Conservation (phyloP, 1,140 invertebrate genomes). For the Bombus waltoni region DNA sequence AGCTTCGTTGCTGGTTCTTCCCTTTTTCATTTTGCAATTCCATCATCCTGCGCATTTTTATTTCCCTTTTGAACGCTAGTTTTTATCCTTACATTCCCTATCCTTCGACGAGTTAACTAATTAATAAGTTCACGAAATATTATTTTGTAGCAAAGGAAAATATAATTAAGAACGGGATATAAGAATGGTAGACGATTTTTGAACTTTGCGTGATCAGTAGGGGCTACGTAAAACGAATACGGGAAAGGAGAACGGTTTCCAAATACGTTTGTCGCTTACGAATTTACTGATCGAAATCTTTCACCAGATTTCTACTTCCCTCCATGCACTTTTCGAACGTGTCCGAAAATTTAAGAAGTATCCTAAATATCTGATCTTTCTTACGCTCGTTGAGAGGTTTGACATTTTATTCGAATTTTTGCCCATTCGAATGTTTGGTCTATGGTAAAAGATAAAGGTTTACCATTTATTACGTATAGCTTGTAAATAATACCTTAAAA, state of each 20-base stretch:
- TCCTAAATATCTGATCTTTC: background rate
- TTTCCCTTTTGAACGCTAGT: background rate
- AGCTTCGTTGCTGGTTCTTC: background rate
- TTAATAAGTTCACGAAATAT: too few relatives aligned
- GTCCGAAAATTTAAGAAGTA: slow-evolving; percentile 6
- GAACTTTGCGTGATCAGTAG: slow-evolving; percentile 16
- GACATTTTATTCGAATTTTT: background rate
- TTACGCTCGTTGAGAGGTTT: too few relatives aligned
- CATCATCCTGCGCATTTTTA: background rate
- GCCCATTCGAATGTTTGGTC: too few relatives aligned
- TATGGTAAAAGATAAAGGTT: too few relatives aligned
- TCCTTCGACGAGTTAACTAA: too few relatives aligned
- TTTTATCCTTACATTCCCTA: too few relatives aligned
- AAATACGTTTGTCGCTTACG: slow-evolving; percentile 20
- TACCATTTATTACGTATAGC: too few relatives aligned
- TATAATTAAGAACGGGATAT: too few relatives aligned
- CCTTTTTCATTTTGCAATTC: too few relatives aligned
- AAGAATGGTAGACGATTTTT: background rate
- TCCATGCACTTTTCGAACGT: background rate
- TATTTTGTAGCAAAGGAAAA: background rate
- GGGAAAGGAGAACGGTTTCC: slow-evolving; percentile 36
- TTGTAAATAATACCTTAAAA: too few relatives aligned
- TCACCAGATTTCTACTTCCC: background rate
- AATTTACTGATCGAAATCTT: slow-evolving; percentile 41
- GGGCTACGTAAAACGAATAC: slow-evolving; percentile 27